These are phyloP conservation scores for Neodiprion lecontei DNA, from an alignment of 1,140 invertebrate species.

Conservation along the genomic window DNA sequence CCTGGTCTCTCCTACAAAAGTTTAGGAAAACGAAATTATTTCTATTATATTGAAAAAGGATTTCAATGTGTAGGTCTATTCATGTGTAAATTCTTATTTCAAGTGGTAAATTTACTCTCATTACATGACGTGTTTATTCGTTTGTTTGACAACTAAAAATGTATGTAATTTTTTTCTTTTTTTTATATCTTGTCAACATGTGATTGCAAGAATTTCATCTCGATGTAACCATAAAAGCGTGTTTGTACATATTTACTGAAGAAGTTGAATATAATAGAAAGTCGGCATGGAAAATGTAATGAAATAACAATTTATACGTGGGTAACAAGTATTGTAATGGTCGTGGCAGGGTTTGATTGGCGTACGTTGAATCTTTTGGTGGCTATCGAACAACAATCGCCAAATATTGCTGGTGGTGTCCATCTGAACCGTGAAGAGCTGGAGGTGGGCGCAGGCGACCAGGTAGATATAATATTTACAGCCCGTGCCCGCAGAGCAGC, in stretches of 20 bases:
- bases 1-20: too few relatives aligned
- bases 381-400: slow-evolving; percentile 96
- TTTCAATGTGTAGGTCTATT: too few relatives aligned
- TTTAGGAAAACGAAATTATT: too few relatives aligned
- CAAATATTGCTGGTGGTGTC: slow-evolving; percentile 96
- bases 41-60: too few relatives aligned
- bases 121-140: too few relatives aligned
- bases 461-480: slow-evolving; percentile 76
- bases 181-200: too few relatives aligned
- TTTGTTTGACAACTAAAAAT: too few relatives aligned
- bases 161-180: too few relatives aligned
- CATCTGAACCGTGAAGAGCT: slow-evolving; percentile 88
- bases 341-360: slow-evolving; percentile 92
- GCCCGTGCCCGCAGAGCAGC: slow-evolving; percentile 59
- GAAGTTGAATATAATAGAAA: not conserved
- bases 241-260: not conserved
- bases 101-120: too few relatives aligned
- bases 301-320: not conserved
- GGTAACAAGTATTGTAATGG: slow-evolving; percentile 43
- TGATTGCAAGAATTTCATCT: too few relatives aligned
- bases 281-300: not conserved
- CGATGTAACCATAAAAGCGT: too few relatives aligned
- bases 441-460: slow-evolving; percentile 98
- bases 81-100: too few relatives aligned
- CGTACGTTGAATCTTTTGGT: slow-evolving; percentile 98